These are phyloP conservation scores for Marcusenius ussheri DNA, from an alignment of 2,113 vertebrate species.

Conservation along the genomic window DNA sequence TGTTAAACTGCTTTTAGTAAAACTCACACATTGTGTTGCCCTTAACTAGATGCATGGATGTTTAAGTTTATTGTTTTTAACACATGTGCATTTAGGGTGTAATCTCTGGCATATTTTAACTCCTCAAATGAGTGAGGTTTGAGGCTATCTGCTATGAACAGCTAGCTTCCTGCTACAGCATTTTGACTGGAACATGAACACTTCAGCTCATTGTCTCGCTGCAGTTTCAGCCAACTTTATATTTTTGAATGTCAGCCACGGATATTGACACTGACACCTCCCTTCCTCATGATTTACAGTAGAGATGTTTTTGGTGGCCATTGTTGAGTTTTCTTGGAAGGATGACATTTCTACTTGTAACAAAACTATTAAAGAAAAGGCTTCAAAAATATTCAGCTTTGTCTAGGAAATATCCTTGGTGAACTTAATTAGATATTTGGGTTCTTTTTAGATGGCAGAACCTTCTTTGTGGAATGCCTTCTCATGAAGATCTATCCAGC, in stretches of 20 bases:
- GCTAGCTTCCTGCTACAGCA: not conserved
- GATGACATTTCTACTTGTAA: not conserved
- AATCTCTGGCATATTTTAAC: not conserved
- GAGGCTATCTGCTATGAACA: not conserved
- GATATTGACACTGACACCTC: not conserved
- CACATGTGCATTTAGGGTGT: not conserved
- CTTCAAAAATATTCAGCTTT: not conserved
- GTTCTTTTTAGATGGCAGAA: not conserved
- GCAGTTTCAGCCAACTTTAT: not conserved
- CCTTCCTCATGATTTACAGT: not conserved
- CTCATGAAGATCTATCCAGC: not conserved
- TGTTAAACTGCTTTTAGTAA: not conserved
- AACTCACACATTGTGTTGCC: not conserved
- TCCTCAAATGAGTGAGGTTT: not conserved
- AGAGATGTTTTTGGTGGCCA: not conserved
- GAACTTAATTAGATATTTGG: not conserved
- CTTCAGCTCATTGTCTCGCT: not conserved
- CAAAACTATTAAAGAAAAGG: not conserved
- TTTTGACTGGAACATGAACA: not conserved
- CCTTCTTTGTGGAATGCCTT: not conserved
- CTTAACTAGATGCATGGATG: not conserved
- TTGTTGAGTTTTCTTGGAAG: not conserved
- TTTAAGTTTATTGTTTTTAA: not conserved
- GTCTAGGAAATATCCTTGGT: not conserved
- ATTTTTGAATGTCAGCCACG: not conserved